Base-by-base conservation (phyloP, 1,140 invertebrate genomes). In the Hyles euphorbiae region DNA sequence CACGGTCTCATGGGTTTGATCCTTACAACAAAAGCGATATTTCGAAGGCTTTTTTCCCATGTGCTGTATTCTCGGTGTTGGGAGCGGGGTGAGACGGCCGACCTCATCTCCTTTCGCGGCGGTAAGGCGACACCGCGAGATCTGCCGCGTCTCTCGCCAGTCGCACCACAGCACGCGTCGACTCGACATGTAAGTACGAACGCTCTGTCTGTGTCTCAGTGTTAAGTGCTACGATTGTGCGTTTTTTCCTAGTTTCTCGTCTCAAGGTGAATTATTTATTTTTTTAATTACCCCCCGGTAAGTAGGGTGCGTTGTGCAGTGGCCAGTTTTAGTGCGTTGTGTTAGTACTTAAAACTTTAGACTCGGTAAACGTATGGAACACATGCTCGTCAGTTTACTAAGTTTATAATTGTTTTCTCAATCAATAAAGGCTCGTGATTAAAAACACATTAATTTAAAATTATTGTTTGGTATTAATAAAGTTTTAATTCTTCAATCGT, bases 131-230 rank as follows among this genome's bases (percentile, higher is more conserved):
- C 78, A 85, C 81, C 79, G 68, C 22, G 44, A 46, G 58, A 63
- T 34, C 67, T 56, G 60, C 60, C 61, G 73, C 71, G 70, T 50
- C 55, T 60, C 61, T 55, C 72, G 80, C 76, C 83, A 88, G 83
- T 88, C 81, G 81, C 85, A 88, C 78, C 85, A 86, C 79, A 88
- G 85, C 83, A 73, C 79, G 83, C 85, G 85, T 85, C 85, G 85
- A 88, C 85, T 88, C 85, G 83, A 86, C 81, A 88, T 88, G 85
- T 88, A 88, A 88, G 85, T 88, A 88, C 64, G 68, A 69, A 53
- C 61, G 59, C 70, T 70, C 69, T 71, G 58, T 53, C 70, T 78
- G 81, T 85, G 83, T 54, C 60, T 56, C 68, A 77, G 80, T 85
- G 81, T 75, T 51, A 66, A 75, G 81, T 84, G 83, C 76, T 58